These are phyloP conservation scores for Monochamus alternatus DNA, from an alignment of 2,888 invertebrate species.

Conservation along the genomic window DNA sequence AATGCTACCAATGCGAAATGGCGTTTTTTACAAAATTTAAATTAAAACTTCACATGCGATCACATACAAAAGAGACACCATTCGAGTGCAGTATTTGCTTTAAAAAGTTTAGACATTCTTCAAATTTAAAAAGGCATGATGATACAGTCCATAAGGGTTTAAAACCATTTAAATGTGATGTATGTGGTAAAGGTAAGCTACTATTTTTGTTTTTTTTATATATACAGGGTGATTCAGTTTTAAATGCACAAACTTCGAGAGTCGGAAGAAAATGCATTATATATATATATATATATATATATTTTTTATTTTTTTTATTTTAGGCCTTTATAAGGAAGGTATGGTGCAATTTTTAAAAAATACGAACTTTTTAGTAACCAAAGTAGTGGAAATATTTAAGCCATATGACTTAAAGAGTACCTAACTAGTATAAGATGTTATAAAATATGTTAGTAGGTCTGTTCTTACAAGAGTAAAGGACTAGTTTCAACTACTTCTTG, in stretches of 20 bases:
- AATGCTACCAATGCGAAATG: constrained; percentile 44
- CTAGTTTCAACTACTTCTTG: too few species aligned
- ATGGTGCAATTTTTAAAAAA: too few species aligned
- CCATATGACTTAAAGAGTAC: too few species aligned
- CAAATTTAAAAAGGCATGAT: constrained; percentile 48
- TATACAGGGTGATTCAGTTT: not conserved
- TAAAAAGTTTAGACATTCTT: constrained; percentile 46
- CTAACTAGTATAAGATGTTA: too few species aligned
- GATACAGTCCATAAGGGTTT: constrained; percentile 53
- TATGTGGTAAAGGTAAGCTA: constrained; percentile 56
- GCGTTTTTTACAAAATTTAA: constrained; percentile 39
- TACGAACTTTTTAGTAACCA: too few species aligned
- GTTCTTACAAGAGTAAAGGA: too few species aligned
- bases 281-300: too few species aligned
- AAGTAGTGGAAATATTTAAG: too few species aligned
- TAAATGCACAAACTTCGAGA: not conserved
- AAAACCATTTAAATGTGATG: constrained; percentile 57
- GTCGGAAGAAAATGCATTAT: too few species aligned
- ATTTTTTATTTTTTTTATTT: too few species aligned
- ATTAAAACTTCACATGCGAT: constrained; percentile 43
- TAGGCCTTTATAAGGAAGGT: too few species aligned
- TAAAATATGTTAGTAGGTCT: too few species aligned
- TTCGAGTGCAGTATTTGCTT: constrained; percentile 49
- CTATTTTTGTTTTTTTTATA: constrained; percentile 20
- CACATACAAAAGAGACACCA: constrained; percentile 45